Evolutionary conservation across 2,113 vertebrate species (phyloP), one percentile per base, ranked within the genome.

Genomic region (Hippocampus mohnikei): DNA sequence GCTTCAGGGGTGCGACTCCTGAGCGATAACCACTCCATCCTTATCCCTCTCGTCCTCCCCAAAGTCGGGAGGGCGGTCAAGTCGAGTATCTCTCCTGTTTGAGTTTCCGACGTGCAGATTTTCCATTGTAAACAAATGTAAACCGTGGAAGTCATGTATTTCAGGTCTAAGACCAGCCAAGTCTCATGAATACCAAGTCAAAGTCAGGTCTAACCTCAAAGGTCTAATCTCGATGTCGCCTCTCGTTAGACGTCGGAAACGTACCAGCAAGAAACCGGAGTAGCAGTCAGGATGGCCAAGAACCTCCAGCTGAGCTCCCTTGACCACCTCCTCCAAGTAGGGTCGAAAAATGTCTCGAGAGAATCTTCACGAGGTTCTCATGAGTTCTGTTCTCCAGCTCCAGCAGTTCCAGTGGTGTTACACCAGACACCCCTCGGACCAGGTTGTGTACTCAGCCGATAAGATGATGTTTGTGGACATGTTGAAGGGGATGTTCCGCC

Each of bases 361-460:
- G n/a, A 63, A 41, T n/a, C 20, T 37, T 16, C 18, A 40, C 21
- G 9, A 40, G 9, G 33, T 63, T n/a, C 20, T 41, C 20, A 63
- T 21, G 8, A n/a, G 33, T 12, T 40, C n/a, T 6, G 12, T 23
- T 63, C 6, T 56, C 55, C 18, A 63, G 37, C 61, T 41, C 20
- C 61, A 63, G 40, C 61, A 63, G 61, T 63, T 63, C 37, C 61
- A 63, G 37, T 63, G 61, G 61, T 63, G 33, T 63, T 40, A 41
- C 21, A 63, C 61, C 3, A 63, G 42, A 41, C 33, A 63, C 37
- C 61, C 61, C 20, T 42, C 20, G 40, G 61, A 63, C 37, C 40
- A 63, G 61, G 21, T 42, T 2, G 21, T 63, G 21, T 42, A 63
- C 23, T 42, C 37, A 5, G 11, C 61, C 5, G 61, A 63, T 40